Conservation (phyloP, 1,140 invertebrate species). For the Musca vetustissima region DNA sequence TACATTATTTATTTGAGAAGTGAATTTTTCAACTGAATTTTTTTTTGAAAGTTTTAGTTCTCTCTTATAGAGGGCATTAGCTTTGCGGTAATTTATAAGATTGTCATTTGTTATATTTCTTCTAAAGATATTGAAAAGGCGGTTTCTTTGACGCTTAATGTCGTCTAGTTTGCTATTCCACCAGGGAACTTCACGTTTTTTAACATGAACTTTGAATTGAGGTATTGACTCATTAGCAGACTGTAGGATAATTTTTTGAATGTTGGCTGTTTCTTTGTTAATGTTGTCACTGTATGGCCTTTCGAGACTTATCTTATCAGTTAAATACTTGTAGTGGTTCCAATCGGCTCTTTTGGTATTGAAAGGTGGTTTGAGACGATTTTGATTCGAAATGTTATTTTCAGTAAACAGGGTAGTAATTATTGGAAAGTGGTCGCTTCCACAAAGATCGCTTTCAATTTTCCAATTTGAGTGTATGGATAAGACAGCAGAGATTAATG, state of each 20-base stretch:
- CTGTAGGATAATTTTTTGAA: slow-evolving; percentile 5
- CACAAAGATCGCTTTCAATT: slow-evolving; percentile 2
- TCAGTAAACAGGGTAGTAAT: neutral
- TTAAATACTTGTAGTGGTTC: neutral
- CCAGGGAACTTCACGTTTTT: neutral
- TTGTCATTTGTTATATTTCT: slow-evolving; percentile 28
- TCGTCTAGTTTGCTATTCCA: slow-evolving; percentile 25
- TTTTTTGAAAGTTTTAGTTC: slow-evolving; percentile 26
- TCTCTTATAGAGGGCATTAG: slow-evolving; percentile 26
- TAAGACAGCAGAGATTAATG: neutral
- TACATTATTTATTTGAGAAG: slow-evolving; percentile 21
- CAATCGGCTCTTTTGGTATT: neutral
- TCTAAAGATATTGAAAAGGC: slow-evolving; percentile 24
- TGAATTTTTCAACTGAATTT: slow-evolving; percentile 24
- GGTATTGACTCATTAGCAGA: neutral
- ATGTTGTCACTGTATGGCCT: neutral
- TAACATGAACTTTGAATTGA: neutral
- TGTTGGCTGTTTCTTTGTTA: slow-evolving; percentile 12
- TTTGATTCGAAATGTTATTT: too few species aligned
- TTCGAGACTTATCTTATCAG: neutral
- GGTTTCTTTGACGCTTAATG: slow-evolving; percentile 26
- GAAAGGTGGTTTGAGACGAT: neutral
- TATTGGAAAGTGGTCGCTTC: slow-evolving; percentile 25
- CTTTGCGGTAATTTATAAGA: slow-evolving; percentile 28
- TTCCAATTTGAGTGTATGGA: slow-evolving; percentile 9